Conservation (phyloP, 2,888 invertebrate species). For the Philhelius pedissequus region DNA sequence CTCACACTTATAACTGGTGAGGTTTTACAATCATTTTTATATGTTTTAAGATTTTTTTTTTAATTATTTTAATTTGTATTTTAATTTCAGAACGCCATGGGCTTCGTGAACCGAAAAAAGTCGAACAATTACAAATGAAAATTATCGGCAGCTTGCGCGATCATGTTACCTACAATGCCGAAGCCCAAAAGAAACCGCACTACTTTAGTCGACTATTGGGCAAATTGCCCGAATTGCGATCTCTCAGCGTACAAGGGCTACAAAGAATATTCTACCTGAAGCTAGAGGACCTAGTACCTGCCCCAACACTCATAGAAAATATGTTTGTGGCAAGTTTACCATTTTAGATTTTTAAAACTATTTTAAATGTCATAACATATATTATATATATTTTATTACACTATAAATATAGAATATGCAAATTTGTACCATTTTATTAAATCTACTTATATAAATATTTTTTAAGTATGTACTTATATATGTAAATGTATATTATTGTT, state of each 20-base stretch:
- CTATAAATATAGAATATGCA: constrained; percentile 57
- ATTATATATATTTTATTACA: constrained; percentile 60
- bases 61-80: neutral
- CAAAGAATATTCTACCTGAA: constrained; percentile 97
- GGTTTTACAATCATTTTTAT: neutral
- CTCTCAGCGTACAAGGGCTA: constrained; percentile 94
- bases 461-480: neutral
- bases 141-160: constrained; percentile 96
- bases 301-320: constrained; percentile 95
- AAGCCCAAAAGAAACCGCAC: constrained; percentile 93
- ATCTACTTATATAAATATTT: constrained; percentile 30
- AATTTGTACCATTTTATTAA: constrained; percentile 63
- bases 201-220: constrained; percentile 96
- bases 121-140: constrained; percentile 97
- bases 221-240: constrained; percentile 94
- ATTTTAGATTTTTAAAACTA: constrained; percentile 82
- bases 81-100: constrained; percentile 92
- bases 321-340: constrained; percentile 97
- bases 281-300: constrained; percentile 93
- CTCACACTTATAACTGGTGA: constrained; percentile 95
- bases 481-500: constrained; percentile 21
- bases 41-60: neutral
- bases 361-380: constrained; percentile 22
- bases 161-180: constrained; percentile 95
- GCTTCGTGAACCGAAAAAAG: constrained; percentile 92